Percentiles rank a stretch among this genome's conserved stretches.
phyloP scores from a whole-genome alignment of 2,888 invertebrate genomes.

The Mythimna albipuncta region DNA sequence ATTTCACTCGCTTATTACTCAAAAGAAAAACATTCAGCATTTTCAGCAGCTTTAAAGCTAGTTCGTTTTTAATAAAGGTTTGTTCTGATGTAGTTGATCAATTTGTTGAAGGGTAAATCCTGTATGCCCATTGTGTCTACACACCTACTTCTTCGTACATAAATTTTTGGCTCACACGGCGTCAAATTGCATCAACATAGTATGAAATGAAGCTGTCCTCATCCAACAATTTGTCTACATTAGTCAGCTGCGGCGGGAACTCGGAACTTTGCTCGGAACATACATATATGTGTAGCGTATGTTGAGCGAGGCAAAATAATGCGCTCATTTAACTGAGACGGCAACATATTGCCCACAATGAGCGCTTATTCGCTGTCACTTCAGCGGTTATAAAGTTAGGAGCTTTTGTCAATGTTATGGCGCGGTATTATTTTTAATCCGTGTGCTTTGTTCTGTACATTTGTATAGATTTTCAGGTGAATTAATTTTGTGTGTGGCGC shows the following conservation, averaged over 20 bases:
- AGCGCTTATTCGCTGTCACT: constrained; percentile 26
- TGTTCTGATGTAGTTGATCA: background rate
- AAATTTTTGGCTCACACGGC: background rate
- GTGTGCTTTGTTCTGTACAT: constrained; percentile 14
- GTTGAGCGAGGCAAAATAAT: constrained; percentile 45
- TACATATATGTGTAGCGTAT: constrained; percentile 4
- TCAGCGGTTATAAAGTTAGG: constrained; percentile 16
- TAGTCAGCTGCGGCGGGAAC: constrained; percentile 29
- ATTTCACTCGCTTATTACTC: background rate
- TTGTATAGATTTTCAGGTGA: constrained; percentile 5
- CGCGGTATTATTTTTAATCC: constrained; percentile 1
- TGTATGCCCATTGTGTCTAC: background rate
- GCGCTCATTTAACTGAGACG: constrained; percentile 54
- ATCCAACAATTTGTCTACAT: constrained; percentile 51
- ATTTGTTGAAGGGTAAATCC: background rate
- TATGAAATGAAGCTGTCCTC: constrained; percentile 1
- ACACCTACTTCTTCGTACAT: background rate
- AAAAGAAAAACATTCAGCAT: background rate
- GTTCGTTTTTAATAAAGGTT: background rate
- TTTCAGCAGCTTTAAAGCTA: background rate
- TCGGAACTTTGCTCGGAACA: constrained; percentile 28
- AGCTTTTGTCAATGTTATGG: constrained; percentile 25
- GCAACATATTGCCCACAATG: constrained; percentile 47
- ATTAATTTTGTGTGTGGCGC: too few relatives aligned
- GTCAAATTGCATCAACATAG: constrained; percentile 7